phyloP scores from a whole-genome alignment of 2,797 vertebrate genomes.

The Prionace glauca region DNA sequence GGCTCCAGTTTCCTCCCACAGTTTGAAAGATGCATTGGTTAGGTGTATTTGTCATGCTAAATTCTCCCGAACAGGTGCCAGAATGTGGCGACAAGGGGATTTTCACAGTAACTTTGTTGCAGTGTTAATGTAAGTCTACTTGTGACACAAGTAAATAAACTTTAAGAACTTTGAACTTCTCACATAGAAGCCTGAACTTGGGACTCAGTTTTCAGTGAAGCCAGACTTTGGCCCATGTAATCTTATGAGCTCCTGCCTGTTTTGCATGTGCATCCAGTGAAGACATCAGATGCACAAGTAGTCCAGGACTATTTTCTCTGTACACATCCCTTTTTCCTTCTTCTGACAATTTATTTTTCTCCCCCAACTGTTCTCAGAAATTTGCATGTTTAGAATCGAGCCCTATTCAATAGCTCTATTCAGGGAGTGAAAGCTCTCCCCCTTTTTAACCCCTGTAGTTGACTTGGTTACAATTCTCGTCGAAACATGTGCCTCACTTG shows the following conservation, averaged over 20 bases:
- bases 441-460: background rate
- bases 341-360: background rate
- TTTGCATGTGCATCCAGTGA: background rate
- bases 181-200: background rate
- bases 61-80: too few species aligned
- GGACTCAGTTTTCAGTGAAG: background rate
- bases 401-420: background rate
- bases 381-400: background rate
- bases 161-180: too few species aligned
- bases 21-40: too few species aligned
- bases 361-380: background rate
- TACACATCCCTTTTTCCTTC: too few species aligned
- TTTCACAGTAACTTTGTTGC: too few species aligned
- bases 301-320: background rate
- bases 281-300: background rate
- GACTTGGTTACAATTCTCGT: background rate
- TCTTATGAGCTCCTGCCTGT: background rate
- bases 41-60: too few species aligned
- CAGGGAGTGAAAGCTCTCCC: background rate
- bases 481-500: background rate
- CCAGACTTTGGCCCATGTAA: background rate
- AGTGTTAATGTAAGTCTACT: too few species aligned
- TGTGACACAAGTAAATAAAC: too few species aligned
- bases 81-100: too few species aligned
- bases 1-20: too few species aligned